Evolutionary conservation across 2,888 invertebrate genomes (phyloP).

Genomic region (Lasioglossum marginatum): DNA sequence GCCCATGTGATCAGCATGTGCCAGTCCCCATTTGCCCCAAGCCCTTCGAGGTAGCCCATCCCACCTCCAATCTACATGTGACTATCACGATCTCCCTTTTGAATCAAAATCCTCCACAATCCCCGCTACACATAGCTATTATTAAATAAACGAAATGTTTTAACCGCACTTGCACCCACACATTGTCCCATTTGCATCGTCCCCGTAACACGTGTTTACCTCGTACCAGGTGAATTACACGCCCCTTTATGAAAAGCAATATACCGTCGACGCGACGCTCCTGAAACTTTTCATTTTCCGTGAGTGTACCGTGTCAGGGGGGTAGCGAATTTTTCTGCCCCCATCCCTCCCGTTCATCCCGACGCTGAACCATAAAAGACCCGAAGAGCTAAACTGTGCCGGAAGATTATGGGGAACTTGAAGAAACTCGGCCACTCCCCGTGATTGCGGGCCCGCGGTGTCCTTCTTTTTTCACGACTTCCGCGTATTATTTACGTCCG

Average conservation of each 20-base stretch:
- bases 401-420: constrained; percentile 54
- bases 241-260: constrained; percentile 20
- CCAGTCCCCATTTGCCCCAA: background rate
- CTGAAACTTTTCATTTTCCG: constrained; percentile 30
- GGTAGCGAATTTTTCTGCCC: constrained; percentile 8
- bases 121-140: too few relatives aligned
- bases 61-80: background rate
- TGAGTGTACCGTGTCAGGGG: constrained; percentile 16
- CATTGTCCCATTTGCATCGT: constrained; percentile 4
- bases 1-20: too few relatives aligned
- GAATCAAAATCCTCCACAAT: background rate
- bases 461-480: constrained; percentile 47
- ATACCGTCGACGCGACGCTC: background rate
- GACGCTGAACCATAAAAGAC: constrained; percentile 42
- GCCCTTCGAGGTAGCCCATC: background rate
- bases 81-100: background rate
- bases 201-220: constrained; percentile 3
- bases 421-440: constrained; percentile 69
- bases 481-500: constrained; percentile 62
- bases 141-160: background rate
- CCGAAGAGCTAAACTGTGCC: constrained; percentile 25
- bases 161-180: background rate
- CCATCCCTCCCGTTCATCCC: constrained; percentile 5
- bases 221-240: constrained; percentile 17
- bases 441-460: constrained; percentile 59